phyloP scores from a whole-genome alignment of 2,113 vertebrate species.

The Coptodon bakossiorum region DNA sequence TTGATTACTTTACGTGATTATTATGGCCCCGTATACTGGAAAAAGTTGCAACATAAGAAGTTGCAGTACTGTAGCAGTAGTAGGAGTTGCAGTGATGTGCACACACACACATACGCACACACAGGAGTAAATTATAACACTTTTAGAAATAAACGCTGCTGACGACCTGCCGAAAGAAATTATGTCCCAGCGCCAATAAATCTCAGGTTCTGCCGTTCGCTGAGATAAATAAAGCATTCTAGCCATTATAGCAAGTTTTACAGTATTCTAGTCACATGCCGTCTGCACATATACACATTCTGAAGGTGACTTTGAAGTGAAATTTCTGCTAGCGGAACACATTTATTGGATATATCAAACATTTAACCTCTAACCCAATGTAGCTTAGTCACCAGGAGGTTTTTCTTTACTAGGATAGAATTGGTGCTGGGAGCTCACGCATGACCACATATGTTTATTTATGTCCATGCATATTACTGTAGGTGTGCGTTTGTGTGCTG shows the following conservation, averaged over 20 bases:
- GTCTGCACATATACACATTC: not conserved
- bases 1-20: not conserved
- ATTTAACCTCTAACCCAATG: conserved; percentile 26
- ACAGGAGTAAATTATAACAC: not conserved
- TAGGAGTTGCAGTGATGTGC: not conserved
- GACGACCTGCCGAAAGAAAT: conserved; percentile 33
- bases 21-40: not conserved
- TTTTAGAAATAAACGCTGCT: conserved; percentile 8
- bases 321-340: not conserved
- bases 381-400: not conserved
- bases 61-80: not conserved
- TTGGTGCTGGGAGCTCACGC: not conserved
- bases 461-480: not conserved
- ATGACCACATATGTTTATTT: not conserved
- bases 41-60: not conserved
- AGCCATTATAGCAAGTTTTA: conserved; percentile 6
- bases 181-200: conserved; percentile 18
- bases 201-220: not conserved
- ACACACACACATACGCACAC: not conserved
- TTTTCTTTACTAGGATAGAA: not conserved
- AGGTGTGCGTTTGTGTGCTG: not conserved
- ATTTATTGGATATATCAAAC: conserved; percentile 20
- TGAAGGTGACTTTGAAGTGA: conserved; percentile 43
- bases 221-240: conserved; percentile 9
- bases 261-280: conserved; percentile 12